phyloP scores from a whole-genome alignment of 2,888 invertebrate species.

The Dyspetes luteomarginatus region DNA sequence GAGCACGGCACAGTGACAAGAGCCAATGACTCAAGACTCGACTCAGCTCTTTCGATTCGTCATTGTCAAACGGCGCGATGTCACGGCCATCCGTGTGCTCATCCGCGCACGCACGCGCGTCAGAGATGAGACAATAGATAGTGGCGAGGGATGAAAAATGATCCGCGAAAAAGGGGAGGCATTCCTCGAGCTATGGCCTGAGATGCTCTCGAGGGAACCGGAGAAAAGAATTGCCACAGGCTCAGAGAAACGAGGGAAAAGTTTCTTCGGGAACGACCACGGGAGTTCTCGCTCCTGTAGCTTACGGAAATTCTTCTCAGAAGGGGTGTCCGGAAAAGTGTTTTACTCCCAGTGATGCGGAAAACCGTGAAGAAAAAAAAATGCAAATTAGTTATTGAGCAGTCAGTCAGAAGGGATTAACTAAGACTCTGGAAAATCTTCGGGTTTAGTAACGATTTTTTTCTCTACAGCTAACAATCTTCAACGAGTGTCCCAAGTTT shows the following conservation, averaged over 20 bases:
- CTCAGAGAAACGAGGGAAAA: neutral
- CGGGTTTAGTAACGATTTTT: neutral
- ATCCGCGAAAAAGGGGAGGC: conserved; percentile 80
- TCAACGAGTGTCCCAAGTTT: neutral
- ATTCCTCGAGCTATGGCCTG: conserved; percentile 58
- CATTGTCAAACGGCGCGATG: conserved; percentile 82
- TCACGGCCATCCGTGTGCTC: conserved; percentile 75
- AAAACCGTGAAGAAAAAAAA: conserved; percentile 8
- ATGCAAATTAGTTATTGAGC: conserved; percentile 55
- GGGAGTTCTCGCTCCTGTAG: neutral
- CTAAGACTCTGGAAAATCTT: conserved; percentile 23
- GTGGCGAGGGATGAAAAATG: conserved; percentile 81
- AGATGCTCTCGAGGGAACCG: conserved; percentile 42
- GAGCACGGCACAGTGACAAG: conserved; percentile 46
- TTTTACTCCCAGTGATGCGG: conserved; percentile 19
- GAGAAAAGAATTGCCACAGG: neutral
- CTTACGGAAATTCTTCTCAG: conserved; percentile 10
- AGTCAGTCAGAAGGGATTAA: conserved; percentile 28
- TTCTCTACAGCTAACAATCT: conserved; percentile 10
- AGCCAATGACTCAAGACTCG: conserved; percentile 81
- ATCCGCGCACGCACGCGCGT: conserved; percentile 40
- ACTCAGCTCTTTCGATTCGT: conserved; percentile 82
- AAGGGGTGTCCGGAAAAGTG: conserved; percentile 16
- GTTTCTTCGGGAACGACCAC: neutral
- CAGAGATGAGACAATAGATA: conserved; percentile 82